Evolutionary conservation across 2,113 vertebrate genomes (phyloP).

Genomic region (Eretmodus cyanostictus): DNA sequence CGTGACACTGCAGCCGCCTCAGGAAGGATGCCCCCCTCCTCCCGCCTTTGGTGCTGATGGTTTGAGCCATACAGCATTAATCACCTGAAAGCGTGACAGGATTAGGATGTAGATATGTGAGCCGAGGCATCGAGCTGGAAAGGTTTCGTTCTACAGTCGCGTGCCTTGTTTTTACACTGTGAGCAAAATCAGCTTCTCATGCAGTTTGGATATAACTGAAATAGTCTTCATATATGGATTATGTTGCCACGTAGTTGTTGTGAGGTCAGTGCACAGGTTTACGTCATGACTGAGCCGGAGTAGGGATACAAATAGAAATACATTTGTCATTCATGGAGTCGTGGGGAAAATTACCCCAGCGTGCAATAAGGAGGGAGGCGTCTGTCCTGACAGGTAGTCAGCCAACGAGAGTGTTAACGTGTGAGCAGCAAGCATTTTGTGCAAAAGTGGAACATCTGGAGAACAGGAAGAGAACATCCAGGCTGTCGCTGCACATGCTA

Average conservation of each 20-base stretch:
- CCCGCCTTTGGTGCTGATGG: constrained; percentile 25
- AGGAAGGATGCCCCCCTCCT: constrained; percentile 64
- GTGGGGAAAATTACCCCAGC: background rate
- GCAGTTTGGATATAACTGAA: background rate
- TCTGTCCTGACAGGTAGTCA: background rate
- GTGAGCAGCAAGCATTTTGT: background rate
- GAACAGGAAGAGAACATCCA: background rate
- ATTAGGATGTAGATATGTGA: constrained; percentile 31
- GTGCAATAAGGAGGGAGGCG: background rate
- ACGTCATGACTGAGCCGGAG: too few relatives aligned
- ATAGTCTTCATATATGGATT: background rate
- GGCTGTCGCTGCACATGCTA: background rate
- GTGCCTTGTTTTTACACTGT: background rate
- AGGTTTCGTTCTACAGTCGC: constrained; percentile 20
- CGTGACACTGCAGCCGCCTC: constrained; percentile 42
- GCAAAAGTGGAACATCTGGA: background rate
- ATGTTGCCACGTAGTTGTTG: accelerated
- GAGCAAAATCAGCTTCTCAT: background rate
- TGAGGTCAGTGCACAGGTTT: background rate
- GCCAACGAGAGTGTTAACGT: background rate
- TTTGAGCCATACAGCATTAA: constrained; percentile 34
- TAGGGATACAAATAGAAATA: background rate
- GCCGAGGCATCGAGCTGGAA: background rate
- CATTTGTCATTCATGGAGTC: background rate
- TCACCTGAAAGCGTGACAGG: constrained; percentile 43